A percentile compares a stretch with the other conserved stretches of the same genome.
phyloP scores from a whole-genome alignment of 1,140 invertebrate species.

The Dermatophagoides farinae region DNA sequence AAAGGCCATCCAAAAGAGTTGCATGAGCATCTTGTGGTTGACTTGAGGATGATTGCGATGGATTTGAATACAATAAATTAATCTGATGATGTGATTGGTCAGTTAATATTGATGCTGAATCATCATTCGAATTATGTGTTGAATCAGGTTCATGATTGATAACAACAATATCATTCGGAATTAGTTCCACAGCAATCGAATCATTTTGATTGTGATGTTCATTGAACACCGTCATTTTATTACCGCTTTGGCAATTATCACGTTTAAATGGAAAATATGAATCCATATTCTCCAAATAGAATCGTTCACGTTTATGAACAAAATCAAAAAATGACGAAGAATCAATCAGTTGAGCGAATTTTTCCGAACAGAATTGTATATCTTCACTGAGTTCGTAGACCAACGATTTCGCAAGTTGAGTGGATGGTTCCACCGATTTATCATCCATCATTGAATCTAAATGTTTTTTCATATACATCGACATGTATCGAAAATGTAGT shows the following conservation, averaged over 20 bases:
- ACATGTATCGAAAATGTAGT: slow-evolving; percentile 1
- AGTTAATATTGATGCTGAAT: not conserved
- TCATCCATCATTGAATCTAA: not conserved
- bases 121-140: no score
- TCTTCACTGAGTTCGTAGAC: not conserved
- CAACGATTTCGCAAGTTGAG: not conserved
- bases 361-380: not conserved
- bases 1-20: no score
- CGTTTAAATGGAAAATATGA: not conserved
- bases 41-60: no score
- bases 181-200: not conserved
- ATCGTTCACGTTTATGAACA: not conserved
- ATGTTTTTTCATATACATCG: not conserved
- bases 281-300: not conserved
- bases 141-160: not conserved
- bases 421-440: not conserved
- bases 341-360: not conserved
- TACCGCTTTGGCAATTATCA: not conserved
- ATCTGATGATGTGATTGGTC: not conserved
- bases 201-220: not conserved
- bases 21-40: no score
- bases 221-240: no score
- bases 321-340: not conserved
- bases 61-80: not conserved
- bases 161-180: not conserved